phyloP scores from a whole-genome alignment of 2,797 vertebrate species.

The Esox masquinongy region DNA sequence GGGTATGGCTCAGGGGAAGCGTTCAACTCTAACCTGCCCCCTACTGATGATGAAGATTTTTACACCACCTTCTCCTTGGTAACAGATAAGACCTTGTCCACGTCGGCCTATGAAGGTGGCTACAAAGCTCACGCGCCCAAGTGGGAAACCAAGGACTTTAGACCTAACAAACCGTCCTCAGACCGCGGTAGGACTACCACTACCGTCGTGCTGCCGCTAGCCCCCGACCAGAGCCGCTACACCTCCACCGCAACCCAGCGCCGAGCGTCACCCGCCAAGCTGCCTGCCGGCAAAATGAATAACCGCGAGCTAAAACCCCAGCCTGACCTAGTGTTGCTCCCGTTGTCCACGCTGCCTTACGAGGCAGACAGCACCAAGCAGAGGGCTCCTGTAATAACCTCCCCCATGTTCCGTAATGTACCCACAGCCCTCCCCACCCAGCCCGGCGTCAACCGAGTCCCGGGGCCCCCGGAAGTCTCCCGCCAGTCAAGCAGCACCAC shows the following conservation, averaged over 20 bases:
- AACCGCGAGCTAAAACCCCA: conserved; percentile 97
- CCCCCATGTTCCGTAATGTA: conserved; percentile 99
- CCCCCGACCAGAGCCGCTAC: conserved; percentile 98
- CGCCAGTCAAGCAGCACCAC: conserved; percentile 99
- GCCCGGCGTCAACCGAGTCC: conserved; percentile 97
- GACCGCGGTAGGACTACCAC: conserved; percentile 96
- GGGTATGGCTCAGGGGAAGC: conserved; percentile 99
- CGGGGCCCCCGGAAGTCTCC: conserved; percentile 99
- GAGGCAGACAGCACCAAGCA: conserved; percentile 98
- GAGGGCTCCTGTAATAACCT: conserved; percentile 99
- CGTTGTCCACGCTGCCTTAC: conserved; percentile 95
- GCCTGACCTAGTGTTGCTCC: conserved; percentile 96
- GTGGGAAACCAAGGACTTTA: conserved; percentile 99
- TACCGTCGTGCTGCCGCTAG: conserved; percentile 87
- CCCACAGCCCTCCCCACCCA: conserved; percentile 99
- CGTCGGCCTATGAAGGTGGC: conserved; percentile 99
- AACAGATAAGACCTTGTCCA: conserved; percentile 99
- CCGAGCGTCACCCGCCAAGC: conserved; percentile 81
- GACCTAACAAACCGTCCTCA: conserved; percentile 96
- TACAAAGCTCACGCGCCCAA: conserved; percentile 97
- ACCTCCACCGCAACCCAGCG: conserved; percentile 92
- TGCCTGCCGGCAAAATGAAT: conserved; percentile 98
- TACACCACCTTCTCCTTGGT: conserved; percentile 99
- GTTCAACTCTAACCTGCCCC: conserved; percentile 99
- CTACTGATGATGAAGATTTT: conserved; percentile 99